A percentile compares a stretch with the other conserved stretches of the same genome.
Evolutionary conservation across 2,113 vertebrate species (phyloP).

Genomic region (Clarias gariepinus): DNA sequence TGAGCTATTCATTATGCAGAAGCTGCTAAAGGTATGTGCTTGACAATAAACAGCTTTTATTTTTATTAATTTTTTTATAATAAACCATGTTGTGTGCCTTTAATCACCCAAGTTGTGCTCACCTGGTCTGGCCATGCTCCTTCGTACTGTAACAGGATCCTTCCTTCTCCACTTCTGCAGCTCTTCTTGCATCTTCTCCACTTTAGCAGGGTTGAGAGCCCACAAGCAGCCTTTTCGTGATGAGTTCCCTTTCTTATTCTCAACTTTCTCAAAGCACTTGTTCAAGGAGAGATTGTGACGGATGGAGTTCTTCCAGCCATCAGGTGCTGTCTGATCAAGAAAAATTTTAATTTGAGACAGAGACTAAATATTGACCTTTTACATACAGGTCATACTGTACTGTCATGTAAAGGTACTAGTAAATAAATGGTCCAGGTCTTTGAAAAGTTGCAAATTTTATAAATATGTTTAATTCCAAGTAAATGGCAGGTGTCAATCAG

Average conservation of each 20-base stretch:
- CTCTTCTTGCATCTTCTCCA: conserved; percentile 98
- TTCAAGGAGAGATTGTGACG: conserved; percentile 97
- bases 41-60: not conserved
- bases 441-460: not conserved
- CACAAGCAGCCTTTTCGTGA: conserved; percentile 94
- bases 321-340: conserved; percentile 86
- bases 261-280: conserved; percentile 98
- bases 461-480: not conserved
- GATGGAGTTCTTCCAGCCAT: conserved; percentile 99
- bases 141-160: conserved; percentile 87
- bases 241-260: conserved; percentile 87
- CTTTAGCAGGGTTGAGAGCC: conserved; percentile 93
- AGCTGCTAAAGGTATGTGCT: not conserved
- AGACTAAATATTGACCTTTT: not conserved
- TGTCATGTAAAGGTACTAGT: not conserved
- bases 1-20: not conserved
- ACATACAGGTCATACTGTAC: not conserved
- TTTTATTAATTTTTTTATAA: not conserved
- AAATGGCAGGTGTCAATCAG: not conserved
- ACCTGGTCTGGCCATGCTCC: conserved; percentile 98
- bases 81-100: not conserved
- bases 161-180: conserved; percentile 97
- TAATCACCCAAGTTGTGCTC: conserved; percentile 27
- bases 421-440: not conserved
- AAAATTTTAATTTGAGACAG: not conserved